These are phyloP conservation scores for Agriopis marginaria DNA, from an alignment of 2,888 invertebrate species.

Conservation along the genomic window DNA sequence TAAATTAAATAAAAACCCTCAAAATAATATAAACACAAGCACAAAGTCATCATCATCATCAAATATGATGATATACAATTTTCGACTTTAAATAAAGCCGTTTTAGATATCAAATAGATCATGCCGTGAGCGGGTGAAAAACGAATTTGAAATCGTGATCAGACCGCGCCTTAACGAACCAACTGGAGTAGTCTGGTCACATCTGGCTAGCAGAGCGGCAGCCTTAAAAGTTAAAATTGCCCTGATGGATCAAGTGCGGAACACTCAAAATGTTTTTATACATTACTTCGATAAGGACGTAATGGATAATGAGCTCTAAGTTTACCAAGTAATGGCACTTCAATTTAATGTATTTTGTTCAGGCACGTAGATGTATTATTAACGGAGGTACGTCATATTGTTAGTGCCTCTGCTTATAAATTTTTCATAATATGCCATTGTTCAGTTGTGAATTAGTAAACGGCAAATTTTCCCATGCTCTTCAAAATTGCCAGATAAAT, in stretches of 20 bases:
- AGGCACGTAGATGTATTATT: neutral
- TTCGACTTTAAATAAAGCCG: too few species aligned
- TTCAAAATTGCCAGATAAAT: neutral
- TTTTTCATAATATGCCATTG: slow-evolving; percentile 5
- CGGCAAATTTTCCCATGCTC: slow-evolving; percentile 1
- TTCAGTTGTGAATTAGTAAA: neutral
- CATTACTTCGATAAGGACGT: neutral
- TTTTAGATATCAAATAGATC: too few species aligned
- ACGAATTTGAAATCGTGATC: too few species aligned
- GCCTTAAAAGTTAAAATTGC: neutral
- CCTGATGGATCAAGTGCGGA: neutral
- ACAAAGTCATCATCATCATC: too few species aligned
- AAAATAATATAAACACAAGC: too few species aligned
- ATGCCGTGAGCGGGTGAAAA: too few species aligned
- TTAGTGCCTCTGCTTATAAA: neutral
- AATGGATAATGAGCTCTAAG: neutral
- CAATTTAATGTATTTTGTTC: neutral
- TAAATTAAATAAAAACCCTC: too few species aligned
- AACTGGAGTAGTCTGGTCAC: neutral
- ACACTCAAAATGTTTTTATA: neutral
- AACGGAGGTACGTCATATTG: neutral
- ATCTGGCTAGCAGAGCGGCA: neutral
- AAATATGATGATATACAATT: too few species aligned
- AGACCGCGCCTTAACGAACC: too few species aligned
- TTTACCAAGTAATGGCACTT: neutral